These are phyloP conservation scores for Caranx melampygus DNA, from an alignment of 2,113 vertebrate species.

Conservation along the genomic window DNA sequence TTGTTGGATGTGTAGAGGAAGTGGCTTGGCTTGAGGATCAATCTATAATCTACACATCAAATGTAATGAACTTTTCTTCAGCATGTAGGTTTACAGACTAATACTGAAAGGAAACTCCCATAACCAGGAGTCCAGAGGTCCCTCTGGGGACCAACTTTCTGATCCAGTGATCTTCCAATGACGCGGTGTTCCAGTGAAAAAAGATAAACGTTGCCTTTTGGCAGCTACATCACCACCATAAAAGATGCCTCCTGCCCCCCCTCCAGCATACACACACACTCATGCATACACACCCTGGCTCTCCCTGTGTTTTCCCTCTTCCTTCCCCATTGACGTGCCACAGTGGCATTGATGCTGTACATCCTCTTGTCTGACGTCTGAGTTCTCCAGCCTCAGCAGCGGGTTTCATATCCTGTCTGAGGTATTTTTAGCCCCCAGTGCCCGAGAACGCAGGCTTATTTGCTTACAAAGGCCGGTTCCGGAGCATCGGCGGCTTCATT, in stretches of 20 bases:
- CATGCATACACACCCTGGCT: slow-evolving; percentile 3
- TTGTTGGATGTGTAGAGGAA: background rate
- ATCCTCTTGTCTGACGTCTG: slow-evolving; percentile 75
- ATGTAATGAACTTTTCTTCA: background rate
- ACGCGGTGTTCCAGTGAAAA: slow-evolving; percentile 13
- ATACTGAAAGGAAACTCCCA: background rate
- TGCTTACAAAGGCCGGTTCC: slow-evolving; percentile 51
- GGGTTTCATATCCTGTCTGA: slow-evolving; percentile 75
- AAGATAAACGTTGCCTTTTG: slow-evolving; percentile 60
- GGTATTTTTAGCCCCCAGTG: slow-evolving; percentile 73
- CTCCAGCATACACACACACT: background rate
- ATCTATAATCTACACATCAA: background rate
- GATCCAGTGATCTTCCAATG: background rate
- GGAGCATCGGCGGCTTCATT: background rate
- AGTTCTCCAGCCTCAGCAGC: slow-evolving; percentile 63
- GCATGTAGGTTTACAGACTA: background rate
- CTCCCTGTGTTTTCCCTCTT: slow-evolving; percentile 32
- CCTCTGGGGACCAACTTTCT: background rate
- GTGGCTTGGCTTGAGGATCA: background rate
- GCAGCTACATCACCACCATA: slow-evolving; percentile 31
- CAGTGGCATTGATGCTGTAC: slow-evolving; percentile 67
- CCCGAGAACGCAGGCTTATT: slow-evolving; percentile 48
- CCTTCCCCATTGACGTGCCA: slow-evolving; percentile 60
- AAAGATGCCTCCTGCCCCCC: slow-evolving; percentile 12
- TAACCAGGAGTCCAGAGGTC: background rate